phyloP scores from a whole-genome alignment of 2,888 invertebrate genomes.

The Lydus trimaculatus region DNA sequence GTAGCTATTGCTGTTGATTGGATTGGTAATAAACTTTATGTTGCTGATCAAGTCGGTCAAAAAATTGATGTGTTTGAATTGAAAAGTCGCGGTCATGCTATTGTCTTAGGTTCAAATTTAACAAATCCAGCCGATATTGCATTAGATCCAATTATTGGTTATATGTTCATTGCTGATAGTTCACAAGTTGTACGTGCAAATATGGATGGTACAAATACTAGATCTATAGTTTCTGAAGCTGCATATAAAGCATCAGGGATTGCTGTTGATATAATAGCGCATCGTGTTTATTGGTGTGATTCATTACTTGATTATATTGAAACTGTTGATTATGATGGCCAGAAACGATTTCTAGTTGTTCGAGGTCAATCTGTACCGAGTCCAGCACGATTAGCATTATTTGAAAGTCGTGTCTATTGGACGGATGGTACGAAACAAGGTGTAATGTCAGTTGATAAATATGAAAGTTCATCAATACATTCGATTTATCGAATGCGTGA shows the following conservation, averaged over 20 bases:
- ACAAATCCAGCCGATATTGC: conserved; percentile 92
- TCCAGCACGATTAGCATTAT: conserved; percentile 82
- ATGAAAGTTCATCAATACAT: conserved; percentile 80
- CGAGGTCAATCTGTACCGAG: conserved; percentile 86
- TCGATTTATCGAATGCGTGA: conserved; percentile 82
- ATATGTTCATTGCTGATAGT: conserved; percentile 87
- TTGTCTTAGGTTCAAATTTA: conserved; percentile 89
- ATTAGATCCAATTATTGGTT: conserved; percentile 88
- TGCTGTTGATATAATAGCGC: conserved; percentile 87
- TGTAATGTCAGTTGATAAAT: conserved; percentile 87
- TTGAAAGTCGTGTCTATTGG: conserved; percentile 90
- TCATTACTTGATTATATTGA: conserved; percentile 94
- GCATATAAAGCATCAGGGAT: conserved; percentile 94
- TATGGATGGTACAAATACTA: conserved; percentile 91
- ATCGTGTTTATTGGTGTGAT: conserved; percentile 96
- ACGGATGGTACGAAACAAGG: conserved; percentile 84
- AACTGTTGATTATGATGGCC: conserved; percentile 92
- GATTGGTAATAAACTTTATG: conserved; percentile 95
- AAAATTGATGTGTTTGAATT: conserved; percentile 95
- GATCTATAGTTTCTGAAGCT: conserved; percentile 87
- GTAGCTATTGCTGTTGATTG: conserved; percentile 95
- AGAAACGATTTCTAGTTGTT: conserved; percentile 79
- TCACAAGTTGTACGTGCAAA: conserved; percentile 85
- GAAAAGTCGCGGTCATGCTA: conserved; percentile 85
- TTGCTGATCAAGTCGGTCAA: conserved; percentile 91